These are phyloP conservation scores for Sisor rabdophorus DNA, from an alignment of 2,113 vertebrate genomes.

Conservation along the genomic window DNA sequence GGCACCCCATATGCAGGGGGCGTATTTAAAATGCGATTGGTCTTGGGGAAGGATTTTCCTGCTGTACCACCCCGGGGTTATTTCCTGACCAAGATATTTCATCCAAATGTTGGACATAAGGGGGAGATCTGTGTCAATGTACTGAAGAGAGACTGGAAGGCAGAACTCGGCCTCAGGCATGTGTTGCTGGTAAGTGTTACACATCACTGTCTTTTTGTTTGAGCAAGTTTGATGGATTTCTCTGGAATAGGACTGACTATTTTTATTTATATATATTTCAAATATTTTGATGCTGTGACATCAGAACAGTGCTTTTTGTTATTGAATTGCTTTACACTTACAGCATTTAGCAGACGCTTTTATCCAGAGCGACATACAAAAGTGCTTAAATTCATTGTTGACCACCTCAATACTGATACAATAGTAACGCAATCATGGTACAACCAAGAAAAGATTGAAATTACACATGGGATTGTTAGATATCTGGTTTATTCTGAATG, in stretches of 20 bases:
- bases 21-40: conserved; percentile 88
- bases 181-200: conserved; percentile 78
- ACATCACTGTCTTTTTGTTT: neutral
- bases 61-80: conserved; percentile 88
- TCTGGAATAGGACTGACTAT: neutral
- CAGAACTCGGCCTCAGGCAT: conserved; percentile 87
- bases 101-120: conserved; percentile 87
- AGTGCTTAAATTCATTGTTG: too few species aligned
- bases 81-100: conserved; percentile 93
- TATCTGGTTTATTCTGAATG: too few species aligned
- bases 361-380: too few species aligned
- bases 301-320: too few species aligned
- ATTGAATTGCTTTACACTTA: too few species aligned
- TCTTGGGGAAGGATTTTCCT: conserved; percentile 89
- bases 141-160: conserved; percentile 88
- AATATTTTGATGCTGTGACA: too few species aligned
- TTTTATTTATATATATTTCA: too few species aligned
- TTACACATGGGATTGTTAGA: too few species aligned
- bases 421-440: too few species aligned
- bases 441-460: too few species aligned
- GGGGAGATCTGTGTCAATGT: conserved; percentile 93
- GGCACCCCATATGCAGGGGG: conserved; percentile 89
- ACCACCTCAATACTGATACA: too few species aligned
- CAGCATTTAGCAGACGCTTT: too few species aligned
- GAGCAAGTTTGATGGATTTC: neutral